Evolutionary conservation across 2,113 vertebrate species (phyloP).

Genomic region (Perca flavescens): DNA sequence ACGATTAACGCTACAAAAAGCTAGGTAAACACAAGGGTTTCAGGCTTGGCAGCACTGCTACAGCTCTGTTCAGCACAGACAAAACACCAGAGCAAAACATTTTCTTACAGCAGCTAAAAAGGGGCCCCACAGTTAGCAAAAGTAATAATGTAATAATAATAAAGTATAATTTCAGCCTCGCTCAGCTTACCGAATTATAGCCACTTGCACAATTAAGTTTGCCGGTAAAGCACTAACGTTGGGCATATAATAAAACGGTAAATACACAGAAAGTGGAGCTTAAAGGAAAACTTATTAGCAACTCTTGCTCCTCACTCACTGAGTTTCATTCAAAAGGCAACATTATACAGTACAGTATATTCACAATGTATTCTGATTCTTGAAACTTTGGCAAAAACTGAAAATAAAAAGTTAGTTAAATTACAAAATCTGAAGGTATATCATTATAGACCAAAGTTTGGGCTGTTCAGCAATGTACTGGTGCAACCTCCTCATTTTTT

Average conservation of each 20-base stretch:
- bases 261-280: constrained; percentile 40
- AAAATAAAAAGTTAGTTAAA: no score
- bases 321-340: constrained; percentile 27
- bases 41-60: constrained; percentile 76
- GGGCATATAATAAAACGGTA: constrained; percentile 41
- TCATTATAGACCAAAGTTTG: no score
- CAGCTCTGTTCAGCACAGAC: constrained; percentile 74
- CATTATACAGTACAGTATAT: neutral
- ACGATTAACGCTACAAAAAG: constrained; percentile 78
- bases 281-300: constrained; percentile 31
- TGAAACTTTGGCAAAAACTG: no score
- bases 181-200: constrained; percentile 48
- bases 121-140: constrained; percentile 37
- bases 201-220: constrained; percentile 54
- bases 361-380: neutral
- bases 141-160: constrained; percentile 49
- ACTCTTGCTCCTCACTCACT: neutral
- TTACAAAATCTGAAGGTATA: no score
- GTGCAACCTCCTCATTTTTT: no score
- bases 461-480: no score
- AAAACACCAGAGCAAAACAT: constrained; percentile 63
- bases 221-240: constrained; percentile 30
- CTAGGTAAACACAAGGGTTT: constrained; percentile 79
- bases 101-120: constrained; percentile 53
- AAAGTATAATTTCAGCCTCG: constrained; percentile 45